Percentiles rank a stretch among this genome's conserved stretches.
phyloP scores from a whole-genome alignment of 1,140 invertebrate species.

The Hypothenemus hampei region DNA sequence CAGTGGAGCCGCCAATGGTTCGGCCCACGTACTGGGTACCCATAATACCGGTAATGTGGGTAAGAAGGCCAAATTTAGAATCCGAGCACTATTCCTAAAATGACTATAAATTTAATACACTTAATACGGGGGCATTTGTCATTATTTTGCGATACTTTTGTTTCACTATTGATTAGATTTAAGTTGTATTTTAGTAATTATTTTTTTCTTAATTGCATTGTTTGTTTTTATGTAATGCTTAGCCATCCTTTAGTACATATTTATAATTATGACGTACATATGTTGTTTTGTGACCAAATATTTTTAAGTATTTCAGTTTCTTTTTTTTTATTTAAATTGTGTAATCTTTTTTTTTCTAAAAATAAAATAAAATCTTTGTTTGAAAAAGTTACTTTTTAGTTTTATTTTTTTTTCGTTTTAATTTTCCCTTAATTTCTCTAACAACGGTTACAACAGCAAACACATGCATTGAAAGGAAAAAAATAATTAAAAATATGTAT shows the following conservation, averaged over 20 bases:
- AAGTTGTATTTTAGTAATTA: not conserved
- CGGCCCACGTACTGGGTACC: constrained; percentile 24
- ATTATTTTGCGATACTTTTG: too few relatives aligned
- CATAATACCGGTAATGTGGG: constrained; percentile 25
- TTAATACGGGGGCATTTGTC: not conserved
- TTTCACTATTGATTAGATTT: not conserved
- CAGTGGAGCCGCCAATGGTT: not conserved
- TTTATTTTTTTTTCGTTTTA: too few relatives aligned
- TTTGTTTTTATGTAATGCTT: constrained; percentile 8
- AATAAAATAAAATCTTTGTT: too few relatives aligned
- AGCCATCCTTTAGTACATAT: too few relatives aligned
- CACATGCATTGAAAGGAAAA: too few relatives aligned
- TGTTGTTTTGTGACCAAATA: too few relatives aligned
- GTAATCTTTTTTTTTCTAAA: not conserved
- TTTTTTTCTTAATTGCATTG: constrained; percentile 2
- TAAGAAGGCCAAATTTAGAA: constrained; percentile 21
- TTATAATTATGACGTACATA: too few relatives aligned
- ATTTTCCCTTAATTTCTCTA: too few relatives aligned
- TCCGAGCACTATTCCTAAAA: constrained; percentile 7
- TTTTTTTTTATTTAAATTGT: not conserved
- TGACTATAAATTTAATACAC: too few relatives aligned
- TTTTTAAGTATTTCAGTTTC: not conserved
- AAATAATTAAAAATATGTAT: too few relatives aligned
- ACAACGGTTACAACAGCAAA: too few relatives aligned
- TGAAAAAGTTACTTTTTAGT: too few relatives aligned